Base-by-base conservation (phyloP, 2,797 vertebrate genomes). In the Myripristis murdjan region DNA sequence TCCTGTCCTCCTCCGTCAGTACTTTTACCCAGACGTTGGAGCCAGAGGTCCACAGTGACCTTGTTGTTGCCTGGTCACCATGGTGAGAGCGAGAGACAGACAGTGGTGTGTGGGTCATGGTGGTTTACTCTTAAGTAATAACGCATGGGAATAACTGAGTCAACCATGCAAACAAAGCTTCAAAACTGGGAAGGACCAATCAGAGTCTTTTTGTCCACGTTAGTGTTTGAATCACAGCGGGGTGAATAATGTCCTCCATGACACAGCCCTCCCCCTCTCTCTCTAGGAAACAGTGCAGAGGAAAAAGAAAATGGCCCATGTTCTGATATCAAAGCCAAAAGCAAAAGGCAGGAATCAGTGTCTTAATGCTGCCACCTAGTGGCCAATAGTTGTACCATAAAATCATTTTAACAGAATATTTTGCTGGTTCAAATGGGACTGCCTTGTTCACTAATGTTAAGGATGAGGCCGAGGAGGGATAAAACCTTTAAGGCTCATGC, bases 231-330 rank as follows among this genome's bases (percentile, higher is more conserved):
- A 69, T 82, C 75, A 84, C 74, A 65, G 66, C 48, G 70, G 33
- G 51, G 73, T 88, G 88, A 94, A 93, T 91, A 92, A 91, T 88
- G 76, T 89, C 87, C 89, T 94, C 91, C 92, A 92, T 94, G 90
- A 94, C 87, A 88, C 79, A 66, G 64, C 23, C 55, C 52, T 77
- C 63, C 8, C 44, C 54, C 66, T 58, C 59, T 74, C 55, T 63
- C 41, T 72, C 63, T 48, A 39, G 48, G 58, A 66, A 78, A 75
- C 54, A 54, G 37, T 31, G 46, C 39, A 53, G 64, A 64, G 53
- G 70, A 64, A 79, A 89, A 87, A 82, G 66, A 86, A 89, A 87
- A 89, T 86, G 86, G 63, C 79, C 59, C 81, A 79, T 80, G 43
- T 71, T 79, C 48, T 57, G 41, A 60, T 18, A 52, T 59, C 22